Conservation (phyloP, 2,797 vertebrate species). For the Buceros bicornis region DNA sequence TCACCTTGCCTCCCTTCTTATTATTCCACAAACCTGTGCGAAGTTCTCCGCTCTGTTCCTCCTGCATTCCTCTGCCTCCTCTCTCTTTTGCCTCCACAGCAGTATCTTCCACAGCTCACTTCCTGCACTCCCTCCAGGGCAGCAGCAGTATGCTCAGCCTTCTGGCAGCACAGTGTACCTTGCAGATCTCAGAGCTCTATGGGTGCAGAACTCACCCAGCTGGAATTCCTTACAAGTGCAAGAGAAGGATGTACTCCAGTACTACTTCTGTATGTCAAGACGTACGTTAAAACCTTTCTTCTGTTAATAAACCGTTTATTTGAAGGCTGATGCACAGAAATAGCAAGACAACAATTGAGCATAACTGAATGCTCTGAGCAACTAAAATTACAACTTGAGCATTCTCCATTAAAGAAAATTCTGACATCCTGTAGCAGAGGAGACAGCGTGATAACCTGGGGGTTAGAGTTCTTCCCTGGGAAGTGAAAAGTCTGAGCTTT, state of each 20-base stretch:
- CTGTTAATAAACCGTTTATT: background rate
- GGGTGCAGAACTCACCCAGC: background rate
- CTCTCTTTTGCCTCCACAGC: background rate
- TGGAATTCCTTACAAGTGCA: background rate
- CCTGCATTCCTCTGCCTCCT: background rate
- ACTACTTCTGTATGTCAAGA: background rate
- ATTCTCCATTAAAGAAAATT: background rate
- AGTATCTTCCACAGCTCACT: background rate
- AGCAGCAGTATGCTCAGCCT: conserved; percentile 12
- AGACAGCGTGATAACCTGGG: background rate
- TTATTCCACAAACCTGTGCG: background rate
- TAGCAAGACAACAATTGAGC: background rate
- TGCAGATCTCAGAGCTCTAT: background rate
- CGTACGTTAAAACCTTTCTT: background rate
- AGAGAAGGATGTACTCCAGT: background rate
- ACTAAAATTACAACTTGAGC: background rate
- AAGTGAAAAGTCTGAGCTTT: background rate
- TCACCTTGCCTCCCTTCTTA: rapidly evolving
- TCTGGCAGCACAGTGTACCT: conserved; percentile 18
- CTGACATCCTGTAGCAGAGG: background rate
- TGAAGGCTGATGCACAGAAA: background rate
- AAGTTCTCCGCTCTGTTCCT: background rate
- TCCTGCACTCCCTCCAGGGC: background rate
- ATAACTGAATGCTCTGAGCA: background rate
- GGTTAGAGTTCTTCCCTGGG: background rate